Base-by-base conservation (phyloP, 2,113 vertebrate genomes). In the Vidua macroura region DNA sequence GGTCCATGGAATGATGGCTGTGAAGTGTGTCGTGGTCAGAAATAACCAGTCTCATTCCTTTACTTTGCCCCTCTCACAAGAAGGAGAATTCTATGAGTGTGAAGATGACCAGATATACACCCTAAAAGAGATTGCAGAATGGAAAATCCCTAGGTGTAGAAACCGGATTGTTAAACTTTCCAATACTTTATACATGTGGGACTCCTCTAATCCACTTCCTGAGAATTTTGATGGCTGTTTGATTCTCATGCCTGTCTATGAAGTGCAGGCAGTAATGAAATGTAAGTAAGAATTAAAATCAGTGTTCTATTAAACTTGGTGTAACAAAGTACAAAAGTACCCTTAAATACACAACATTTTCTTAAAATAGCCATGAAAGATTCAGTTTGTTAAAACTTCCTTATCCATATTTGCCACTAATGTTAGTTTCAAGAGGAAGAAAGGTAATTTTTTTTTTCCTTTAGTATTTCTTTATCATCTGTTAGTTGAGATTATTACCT, bases 31-130 rank as follows among this genome's bases (percentile, higher is more conserved):
- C 2, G 69, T 98, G 44, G 73, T 96, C 52, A 97, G 97, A 78
- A 91, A 97, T 51, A 97, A 96, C 30, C 92, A 85, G 27, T 73
- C 83, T 76, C 92, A 97, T 35, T 94, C 86, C 17, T 98, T 99
- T 85, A 92, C 74, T 20, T 92, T 99, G 68, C 96, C 97, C 35
- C 27, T 98, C 75, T 98, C 97, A 0, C 97, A 97, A 96, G 85
- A 98, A 94, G 98, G 98, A 83, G 91, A 97, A 59, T 99, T 99
- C 84, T 98, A 97, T 0, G 98, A 99, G 79, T 98, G 98, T 63
- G 97, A 98, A 86, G 98, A 99, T 91, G 97, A 98, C 63, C 98
- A 97, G 89, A 98, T 98, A 72, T 99, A 99, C 83, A 98, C 98
- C 12, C 90, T 99, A 31, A 98, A 98, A 91, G 98, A 99, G 80